A percentile compares a stretch with the other conserved stretches of the same genome.
Evolutionary conservation across 2,888 invertebrate genomes (phyloP).

Genomic region (Synergus japonicus): DNA sequence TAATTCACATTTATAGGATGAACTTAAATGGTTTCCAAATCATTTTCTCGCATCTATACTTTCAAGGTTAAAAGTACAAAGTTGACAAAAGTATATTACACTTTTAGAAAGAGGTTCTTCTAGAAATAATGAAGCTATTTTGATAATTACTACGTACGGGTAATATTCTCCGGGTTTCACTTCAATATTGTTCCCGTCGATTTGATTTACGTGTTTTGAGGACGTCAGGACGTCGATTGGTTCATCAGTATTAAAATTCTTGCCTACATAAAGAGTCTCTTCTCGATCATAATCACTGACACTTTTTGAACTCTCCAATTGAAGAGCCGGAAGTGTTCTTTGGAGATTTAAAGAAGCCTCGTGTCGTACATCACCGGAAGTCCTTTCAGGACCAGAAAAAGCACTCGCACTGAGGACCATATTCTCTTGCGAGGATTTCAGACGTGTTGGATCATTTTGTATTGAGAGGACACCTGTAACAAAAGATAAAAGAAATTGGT

Average conservation of each 20-base stretch:
- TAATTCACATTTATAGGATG: neutral
- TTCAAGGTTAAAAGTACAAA: neutral
- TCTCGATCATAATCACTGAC: constrained; percentile 55
- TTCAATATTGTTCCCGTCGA: constrained; percentile 74
- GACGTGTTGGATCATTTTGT: constrained; percentile 70
- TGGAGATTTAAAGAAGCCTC: constrained; percentile 47
- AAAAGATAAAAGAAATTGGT: neutral
- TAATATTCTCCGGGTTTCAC: constrained; percentile 72
- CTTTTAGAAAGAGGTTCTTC: neutral
- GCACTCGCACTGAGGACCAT: constrained; percentile 67
- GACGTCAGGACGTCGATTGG: constrained; percentile 67
- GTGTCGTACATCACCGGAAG: constrained; percentile 51
- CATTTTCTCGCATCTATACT: neutral
- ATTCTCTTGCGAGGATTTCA: constrained; percentile 59
- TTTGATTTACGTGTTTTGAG: constrained; percentile 70
- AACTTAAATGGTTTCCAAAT: neutral
- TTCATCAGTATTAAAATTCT: constrained; percentile 58
- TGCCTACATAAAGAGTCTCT: constrained; percentile 51
- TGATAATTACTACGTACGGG: constrained; percentile 59
- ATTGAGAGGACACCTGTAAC: constrained; percentile 66
- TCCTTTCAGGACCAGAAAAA: constrained; percentile 64
- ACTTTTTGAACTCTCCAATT: constrained; percentile 67
- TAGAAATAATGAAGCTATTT: neutral
- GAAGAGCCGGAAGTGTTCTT: constrained; percentile 51
- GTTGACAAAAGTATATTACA: too few species aligned